These are phyloP conservation scores for Eulemur rufifrons DNA, from an alignment of 2,113 vertebrate genomes.

Conservation along the genomic window DNA sequence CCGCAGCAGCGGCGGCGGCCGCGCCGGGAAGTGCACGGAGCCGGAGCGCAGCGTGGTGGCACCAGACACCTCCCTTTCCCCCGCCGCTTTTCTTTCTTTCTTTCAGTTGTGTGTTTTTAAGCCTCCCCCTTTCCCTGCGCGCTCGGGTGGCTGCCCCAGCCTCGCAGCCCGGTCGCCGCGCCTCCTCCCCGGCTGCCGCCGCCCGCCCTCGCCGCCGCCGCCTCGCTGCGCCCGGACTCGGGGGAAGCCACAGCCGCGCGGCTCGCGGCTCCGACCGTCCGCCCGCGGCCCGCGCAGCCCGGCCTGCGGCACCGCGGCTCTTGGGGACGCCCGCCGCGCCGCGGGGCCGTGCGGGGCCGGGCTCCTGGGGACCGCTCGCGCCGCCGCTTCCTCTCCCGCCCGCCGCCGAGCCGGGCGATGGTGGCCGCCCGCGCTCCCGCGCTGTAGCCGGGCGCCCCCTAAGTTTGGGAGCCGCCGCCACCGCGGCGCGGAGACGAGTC, in stretches of 20 bases:
- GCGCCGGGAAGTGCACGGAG: constrained; percentile 69
- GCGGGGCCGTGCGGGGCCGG: background rate
- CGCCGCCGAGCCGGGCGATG: constrained; percentile 50
- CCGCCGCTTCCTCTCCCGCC: constrained; percentile 17
- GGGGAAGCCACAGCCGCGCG: constrained; percentile 15
- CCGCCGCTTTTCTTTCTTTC: constrained; percentile 49
- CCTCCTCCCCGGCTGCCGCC: background rate
- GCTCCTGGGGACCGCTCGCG: background rate
- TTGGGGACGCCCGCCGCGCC: background rate
- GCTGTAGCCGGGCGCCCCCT: constrained; percentile 66
- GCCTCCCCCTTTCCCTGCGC: constrained; percentile 24
- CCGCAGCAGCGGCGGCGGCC: constrained; percentile 48
- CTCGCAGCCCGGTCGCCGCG: background rate
- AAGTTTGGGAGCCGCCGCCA: constrained; percentile 53
- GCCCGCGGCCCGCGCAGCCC: background rate
- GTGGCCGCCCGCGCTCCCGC: constrained; percentile 66
- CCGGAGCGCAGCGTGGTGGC: constrained; percentile 67
- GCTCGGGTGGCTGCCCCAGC: constrained; percentile 45
- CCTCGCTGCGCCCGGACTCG: background rate
- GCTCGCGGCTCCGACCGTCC: background rate
- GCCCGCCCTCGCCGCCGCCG: background rate
- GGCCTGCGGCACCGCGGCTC: background rate
- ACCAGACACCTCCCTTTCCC: constrained; percentile 72
- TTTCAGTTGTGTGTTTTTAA: constrained; percentile 37
- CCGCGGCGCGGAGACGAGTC: constrained; percentile 30